Evolutionary conservation across 2,888 invertebrate species (phyloP).

Genomic region (Trissoscelio sp.): DNA sequence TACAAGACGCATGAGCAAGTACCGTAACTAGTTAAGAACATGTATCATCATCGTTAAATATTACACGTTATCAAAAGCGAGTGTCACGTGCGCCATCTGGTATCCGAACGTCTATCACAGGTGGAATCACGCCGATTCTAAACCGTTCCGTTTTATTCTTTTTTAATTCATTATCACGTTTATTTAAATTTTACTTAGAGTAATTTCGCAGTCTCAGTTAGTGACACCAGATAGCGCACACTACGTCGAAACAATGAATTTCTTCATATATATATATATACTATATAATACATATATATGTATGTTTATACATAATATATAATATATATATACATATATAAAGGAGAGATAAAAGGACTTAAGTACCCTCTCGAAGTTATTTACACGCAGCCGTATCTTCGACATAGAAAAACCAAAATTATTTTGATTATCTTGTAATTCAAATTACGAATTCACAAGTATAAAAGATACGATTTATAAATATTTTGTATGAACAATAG

Average conservation of each 20-base stretch:
- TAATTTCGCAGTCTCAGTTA: too few species aligned
- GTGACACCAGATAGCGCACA: constrained; percentile 1
- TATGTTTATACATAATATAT: too few species aligned
- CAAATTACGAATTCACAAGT: too few species aligned
- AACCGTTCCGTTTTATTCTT: too few species aligned
- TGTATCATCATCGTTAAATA: constrained; percentile 46
- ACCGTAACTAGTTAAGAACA: constrained; percentile 49
- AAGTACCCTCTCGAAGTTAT: constrained; percentile 52
- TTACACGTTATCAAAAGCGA: constrained; percentile 46
- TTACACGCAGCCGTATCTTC: constrained; percentile 41
- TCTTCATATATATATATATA: not conserved
- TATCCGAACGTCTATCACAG: constrained; percentile 9
- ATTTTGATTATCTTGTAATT: not conserved
- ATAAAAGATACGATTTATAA: too few species aligned
- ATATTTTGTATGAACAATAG: too few species aligned
- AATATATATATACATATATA: constrained; percentile 3
- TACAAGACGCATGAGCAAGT: constrained; percentile 59
- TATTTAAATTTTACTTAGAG: too few species aligned
- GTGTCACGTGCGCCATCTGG: constrained; percentile 1
- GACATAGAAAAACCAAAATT: constrained; percentile 28
- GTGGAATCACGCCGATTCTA: not conserved
- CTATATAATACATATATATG: not conserved
- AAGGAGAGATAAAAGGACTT: constrained; percentile 20
- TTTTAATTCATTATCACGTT: too few species aligned
- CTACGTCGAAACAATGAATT: constrained; percentile 5